Conservation (phyloP, 2,888 invertebrate species). For the Drosophila maculinotata region DNA sequence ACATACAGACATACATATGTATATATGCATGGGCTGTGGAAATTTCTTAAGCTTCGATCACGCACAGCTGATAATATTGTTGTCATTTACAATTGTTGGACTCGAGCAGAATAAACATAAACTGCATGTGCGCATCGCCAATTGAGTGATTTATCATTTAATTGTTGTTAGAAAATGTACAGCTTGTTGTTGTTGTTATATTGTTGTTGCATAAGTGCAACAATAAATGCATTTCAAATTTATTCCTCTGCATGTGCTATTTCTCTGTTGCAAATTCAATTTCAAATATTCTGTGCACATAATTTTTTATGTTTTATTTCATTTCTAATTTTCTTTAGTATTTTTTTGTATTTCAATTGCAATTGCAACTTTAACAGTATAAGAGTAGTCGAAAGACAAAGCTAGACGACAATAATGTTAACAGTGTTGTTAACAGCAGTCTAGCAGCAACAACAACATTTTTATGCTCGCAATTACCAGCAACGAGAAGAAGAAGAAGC, state of each 20-base stretch:
- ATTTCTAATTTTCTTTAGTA: conserved; percentile 14
- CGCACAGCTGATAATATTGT: conserved; percentile 10
- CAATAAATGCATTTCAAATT: neutral
- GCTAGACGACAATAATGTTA: neutral
- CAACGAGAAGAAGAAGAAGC: neutral
- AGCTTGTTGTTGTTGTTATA: neutral
- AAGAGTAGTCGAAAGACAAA: conserved; percentile 7
- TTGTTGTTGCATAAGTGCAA: neutral
- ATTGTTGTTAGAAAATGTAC: conserved; percentile 5
- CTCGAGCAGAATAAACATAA: neutral
- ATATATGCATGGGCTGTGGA: conserved; percentile 3
- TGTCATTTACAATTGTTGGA: conserved; percentile 8
- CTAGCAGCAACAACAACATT: conserved; percentile 4
- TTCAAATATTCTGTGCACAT: conserved; percentile 3
- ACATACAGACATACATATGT: neutral
- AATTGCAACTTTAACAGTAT: conserved; percentile 6
- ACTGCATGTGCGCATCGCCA: conserved; percentile 21
- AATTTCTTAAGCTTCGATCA: conserved; percentile 13
- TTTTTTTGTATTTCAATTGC: conserved; percentile 11
- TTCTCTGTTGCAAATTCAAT: neutral
- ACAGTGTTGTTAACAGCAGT: neutral
- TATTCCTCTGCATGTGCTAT: neutral
- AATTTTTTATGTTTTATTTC: conserved; percentile 1
- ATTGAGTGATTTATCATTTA: conserved; percentile 16
- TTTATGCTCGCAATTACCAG: conserved; percentile 4